Evolutionary conservation across 2,797 vertebrate genomes (phyloP).

Genomic region (Rhynchotus rufescens): DNA sequence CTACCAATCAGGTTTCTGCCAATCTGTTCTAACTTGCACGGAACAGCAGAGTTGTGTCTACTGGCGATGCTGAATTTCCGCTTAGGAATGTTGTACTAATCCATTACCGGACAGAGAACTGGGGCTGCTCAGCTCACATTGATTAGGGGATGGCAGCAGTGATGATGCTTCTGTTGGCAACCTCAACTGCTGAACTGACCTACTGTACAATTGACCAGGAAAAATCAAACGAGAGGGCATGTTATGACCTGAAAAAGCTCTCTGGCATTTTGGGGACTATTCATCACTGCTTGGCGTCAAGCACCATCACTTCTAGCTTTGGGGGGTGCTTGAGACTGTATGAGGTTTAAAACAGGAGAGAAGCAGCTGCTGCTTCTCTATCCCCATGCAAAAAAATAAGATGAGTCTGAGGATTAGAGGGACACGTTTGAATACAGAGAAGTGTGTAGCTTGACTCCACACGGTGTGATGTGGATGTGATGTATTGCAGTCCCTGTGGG

Average conservation of each 20-base stretch:
- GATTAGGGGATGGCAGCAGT: too few species aligned
- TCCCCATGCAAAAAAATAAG: fast-evolving
- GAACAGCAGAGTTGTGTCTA: neutral
- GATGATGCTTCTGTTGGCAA: too few species aligned
- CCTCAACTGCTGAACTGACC: neutral
- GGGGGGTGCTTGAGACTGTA: neutral
- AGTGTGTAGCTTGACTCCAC: neutral
- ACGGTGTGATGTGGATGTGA: neutral
- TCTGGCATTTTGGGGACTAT: neutral
- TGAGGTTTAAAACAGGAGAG: neutral
- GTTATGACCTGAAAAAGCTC: neutral
- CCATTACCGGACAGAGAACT: neutral
- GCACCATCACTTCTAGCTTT: neutral
- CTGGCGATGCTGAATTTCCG: neutral
- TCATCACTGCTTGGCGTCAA: neutral
- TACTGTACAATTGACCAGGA: neutral
- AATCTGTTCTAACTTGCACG: neutral
- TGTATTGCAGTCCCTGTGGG: neutral
- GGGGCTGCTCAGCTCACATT: fast-evolving
- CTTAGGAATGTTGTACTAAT: neutral
- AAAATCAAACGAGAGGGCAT: neutral
- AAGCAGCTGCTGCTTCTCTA: neutral
- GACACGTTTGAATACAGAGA: neutral
- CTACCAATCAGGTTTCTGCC: neutral
- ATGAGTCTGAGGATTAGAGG: neutral